Conservation (phyloP, 2,113 vertebrate species). For the Tenebrosternarchus preto region DNA sequence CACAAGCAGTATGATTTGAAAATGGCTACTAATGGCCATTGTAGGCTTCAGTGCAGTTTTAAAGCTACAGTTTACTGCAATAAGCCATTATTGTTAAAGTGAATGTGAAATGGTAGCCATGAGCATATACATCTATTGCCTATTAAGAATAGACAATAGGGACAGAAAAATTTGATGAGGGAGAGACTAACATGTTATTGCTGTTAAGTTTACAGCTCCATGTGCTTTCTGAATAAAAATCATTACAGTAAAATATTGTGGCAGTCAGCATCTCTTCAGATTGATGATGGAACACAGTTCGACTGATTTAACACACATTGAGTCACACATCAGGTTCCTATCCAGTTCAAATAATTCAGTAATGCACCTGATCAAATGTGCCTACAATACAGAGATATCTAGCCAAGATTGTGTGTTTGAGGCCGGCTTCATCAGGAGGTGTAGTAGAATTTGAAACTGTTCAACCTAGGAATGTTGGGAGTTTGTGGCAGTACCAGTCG, state of each 20-base stretch:
- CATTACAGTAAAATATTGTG: conserved; percentile 4
- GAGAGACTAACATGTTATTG: no score
- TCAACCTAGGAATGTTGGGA: not conserved
- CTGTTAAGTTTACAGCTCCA: not conserved
- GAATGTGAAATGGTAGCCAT: no score
- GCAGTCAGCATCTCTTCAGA: not conserved
- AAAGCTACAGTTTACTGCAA: conserved; percentile 16
- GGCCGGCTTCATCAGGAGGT: not conserved
- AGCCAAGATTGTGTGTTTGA: not conserved
- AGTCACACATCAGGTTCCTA: not conserved
- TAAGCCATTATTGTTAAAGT: not conserved
- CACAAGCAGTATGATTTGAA: not conserved
- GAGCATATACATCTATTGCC: no score
- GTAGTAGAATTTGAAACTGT: not conserved
- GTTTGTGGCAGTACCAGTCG: conserved; percentile 1
- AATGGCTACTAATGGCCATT: conserved; percentile 31
- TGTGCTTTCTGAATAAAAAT: not conserved
- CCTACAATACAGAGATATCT: not conserved
- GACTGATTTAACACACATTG: not conserved
- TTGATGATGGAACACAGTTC: not conserved
- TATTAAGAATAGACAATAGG: no score
- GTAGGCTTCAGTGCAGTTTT: conserved; percentile 26
- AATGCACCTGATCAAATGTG: not conserved
- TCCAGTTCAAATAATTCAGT: not conserved
- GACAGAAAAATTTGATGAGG: no score